These are phyloP conservation scores for Halesus radiatus DNA, from an alignment of 1,140 invertebrate genomes.

Conservation along the genomic window DNA sequence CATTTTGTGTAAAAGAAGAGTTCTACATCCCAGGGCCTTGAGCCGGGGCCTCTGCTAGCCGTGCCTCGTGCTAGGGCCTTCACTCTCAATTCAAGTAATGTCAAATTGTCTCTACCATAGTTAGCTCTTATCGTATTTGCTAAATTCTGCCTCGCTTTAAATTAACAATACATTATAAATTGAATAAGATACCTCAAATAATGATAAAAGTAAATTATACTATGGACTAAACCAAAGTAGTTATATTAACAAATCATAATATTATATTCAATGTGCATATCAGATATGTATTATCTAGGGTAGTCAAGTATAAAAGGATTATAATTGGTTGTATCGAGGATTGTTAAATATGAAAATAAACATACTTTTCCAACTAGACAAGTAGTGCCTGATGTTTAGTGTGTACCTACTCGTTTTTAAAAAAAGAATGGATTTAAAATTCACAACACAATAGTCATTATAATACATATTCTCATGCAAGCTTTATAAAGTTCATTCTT, in stretches of 20 bases:
- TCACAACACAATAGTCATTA: too few species aligned
- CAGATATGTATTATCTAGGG: background rate
- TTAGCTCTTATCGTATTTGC: constrained; percentile 42
- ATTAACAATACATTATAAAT: constrained; percentile 39
- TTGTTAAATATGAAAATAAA: too few species aligned
- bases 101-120: constrained; percentile 27
- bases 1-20: constrained; percentile 54
- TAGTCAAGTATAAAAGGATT: too few species aligned
- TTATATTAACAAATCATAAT: constrained; percentile 38
- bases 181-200: constrained; percentile 20
- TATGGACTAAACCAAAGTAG: constrained; percentile 35
- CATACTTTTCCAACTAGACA: too few species aligned
- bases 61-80: background rate
- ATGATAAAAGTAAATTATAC: constrained; percentile 31
- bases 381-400: too few species aligned
- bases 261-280: constrained; percentile 30
- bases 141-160: constrained; percentile 35
- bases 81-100: constrained; percentile 16
- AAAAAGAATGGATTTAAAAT: too few species aligned
- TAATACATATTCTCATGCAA: too few species aligned
- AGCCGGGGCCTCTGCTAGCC: too few species aligned
- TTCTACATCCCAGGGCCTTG: constrained; percentile 37
- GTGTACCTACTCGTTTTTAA: too few species aligned
- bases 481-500: too few species aligned
- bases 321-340: too few species aligned